These are phyloP conservation scores for Sitobion miscanthi DNA, from an alignment of 1,140 invertebrate genomes.

Conservation along the genomic window DNA sequence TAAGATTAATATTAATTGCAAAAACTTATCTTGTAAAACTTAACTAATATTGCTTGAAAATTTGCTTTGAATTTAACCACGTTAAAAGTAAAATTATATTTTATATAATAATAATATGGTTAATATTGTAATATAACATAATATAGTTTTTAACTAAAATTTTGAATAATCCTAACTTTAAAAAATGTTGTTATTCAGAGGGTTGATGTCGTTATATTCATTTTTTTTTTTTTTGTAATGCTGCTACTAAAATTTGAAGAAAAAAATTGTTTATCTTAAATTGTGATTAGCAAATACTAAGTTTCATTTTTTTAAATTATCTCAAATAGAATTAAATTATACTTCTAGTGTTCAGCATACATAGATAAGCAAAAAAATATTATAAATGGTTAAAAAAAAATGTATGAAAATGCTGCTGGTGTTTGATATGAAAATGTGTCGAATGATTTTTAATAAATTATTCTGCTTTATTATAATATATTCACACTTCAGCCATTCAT, in stretches of 20 bases:
- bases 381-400: neutral
- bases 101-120: neutral
- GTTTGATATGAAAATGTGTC: neutral
- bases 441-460: neutral
- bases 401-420: neutral
- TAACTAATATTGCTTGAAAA: neutral
- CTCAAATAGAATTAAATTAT: neutral
- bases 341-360: neutral
- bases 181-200: neutral
- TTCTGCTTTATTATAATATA: neutral
- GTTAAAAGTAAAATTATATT: neutral
- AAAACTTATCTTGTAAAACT: neutral
- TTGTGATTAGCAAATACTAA: neutral
- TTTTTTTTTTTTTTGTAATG: neutral
- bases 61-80: neutral
- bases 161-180: neutral
- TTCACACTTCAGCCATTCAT: conserved; percentile 14
- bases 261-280: neutral
- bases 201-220: neutral
- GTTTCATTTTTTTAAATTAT: neutral
- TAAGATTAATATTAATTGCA: neutral
- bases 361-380: neutral
- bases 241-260: neutral
- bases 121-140: neutral
- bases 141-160: neutral